Conservation (phyloP, 1,140 invertebrate genomes). For the Lasioglossum albipes region DNA sequence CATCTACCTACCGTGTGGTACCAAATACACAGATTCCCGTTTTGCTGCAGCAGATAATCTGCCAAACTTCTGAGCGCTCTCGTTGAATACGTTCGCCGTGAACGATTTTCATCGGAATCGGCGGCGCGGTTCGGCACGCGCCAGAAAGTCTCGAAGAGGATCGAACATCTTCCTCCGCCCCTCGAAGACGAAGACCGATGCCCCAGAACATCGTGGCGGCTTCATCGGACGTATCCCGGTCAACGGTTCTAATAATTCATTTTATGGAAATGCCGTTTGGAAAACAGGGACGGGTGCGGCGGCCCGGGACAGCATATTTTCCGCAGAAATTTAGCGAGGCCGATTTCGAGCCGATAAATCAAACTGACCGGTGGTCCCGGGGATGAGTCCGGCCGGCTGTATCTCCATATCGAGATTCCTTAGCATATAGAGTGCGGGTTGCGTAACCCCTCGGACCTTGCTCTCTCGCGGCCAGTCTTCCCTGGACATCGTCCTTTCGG, state of each 20-base stretch:
- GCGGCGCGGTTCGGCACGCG: too few relatives aligned
- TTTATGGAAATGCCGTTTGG: slow-evolving; percentile 75
- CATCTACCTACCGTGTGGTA: too few relatives aligned
- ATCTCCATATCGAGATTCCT: slow-evolving; percentile 73
- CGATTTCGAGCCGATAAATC: slow-evolving; percentile 78
- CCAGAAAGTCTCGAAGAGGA: not conserved
- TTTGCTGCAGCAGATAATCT: too few relatives aligned
- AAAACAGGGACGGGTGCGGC: slow-evolving; percentile 26
- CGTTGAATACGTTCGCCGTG: too few relatives aligned
- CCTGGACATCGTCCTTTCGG: too few relatives aligned
- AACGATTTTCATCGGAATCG: too few relatives aligned
- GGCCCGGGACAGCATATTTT: slow-evolving; percentile 75
- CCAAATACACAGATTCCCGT: too few relatives aligned
- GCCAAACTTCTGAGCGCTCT: too few relatives aligned
- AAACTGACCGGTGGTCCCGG: slow-evolving; percentile 73
- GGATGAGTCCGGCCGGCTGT: slow-evolving; percentile 51
- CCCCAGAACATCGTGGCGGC: not conserved
- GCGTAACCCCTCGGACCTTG: slow-evolving; percentile 59
- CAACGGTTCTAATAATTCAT: slow-evolving; percentile 76
- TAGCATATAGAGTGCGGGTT: slow-evolving; percentile 73
- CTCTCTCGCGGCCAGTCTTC: slow-evolving; percentile 31
- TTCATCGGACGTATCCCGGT: slow-evolving; percentile 24
- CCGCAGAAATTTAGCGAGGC: slow-evolving; percentile 74
- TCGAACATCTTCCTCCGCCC: not conserved
- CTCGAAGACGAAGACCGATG: not conserved